Evolutionary conservation across 2,888 invertebrate species (phyloP).

Genomic region (Celastrina argiolus): DNA sequence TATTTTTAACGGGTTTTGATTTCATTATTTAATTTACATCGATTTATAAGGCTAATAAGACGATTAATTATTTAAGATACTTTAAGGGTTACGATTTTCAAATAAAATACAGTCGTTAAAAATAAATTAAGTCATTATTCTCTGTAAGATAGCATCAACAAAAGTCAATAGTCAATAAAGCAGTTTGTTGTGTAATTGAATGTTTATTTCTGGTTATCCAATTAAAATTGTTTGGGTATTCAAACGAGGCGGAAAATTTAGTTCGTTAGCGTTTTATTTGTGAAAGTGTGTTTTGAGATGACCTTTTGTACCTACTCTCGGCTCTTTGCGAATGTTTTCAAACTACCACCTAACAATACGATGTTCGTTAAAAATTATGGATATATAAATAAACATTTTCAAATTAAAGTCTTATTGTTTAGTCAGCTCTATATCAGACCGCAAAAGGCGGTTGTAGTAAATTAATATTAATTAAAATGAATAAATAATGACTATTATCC

Average conservation of each 20-base stretch:
- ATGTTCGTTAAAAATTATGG: neutral
- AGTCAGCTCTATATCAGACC: too few relatives aligned
- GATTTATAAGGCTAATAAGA: too few relatives aligned
- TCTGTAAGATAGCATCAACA: neutral
- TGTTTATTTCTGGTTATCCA: neutral
- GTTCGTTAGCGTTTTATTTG: conserved; percentile 19
- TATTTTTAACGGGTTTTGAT: too few relatives aligned
- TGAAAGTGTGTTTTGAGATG: conserved; percentile 9
- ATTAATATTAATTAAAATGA: too few relatives aligned
- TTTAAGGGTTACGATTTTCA: too few relatives aligned
- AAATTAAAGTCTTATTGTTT: too few relatives aligned
- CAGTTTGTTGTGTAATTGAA: neutral
- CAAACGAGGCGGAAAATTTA: neutral
- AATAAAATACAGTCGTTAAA: neutral
- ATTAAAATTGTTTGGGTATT: conserved; percentile 11
- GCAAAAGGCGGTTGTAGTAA: too few relatives aligned
- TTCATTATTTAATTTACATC: too few relatives aligned
- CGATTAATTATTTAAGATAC: too few relatives aligned
- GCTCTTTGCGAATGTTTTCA: neutral
- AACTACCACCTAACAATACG: neutral
- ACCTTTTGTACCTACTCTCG: conserved; percentile 15
- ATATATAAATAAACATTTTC: neutral
- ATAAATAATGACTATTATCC: too few relatives aligned
- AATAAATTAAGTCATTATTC: neutral
- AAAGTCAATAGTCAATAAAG: neutral